Evolutionary conservation across 2,113 vertebrate species (phyloP).

Genomic region (Rhegmatorhina hoffmannsi): DNA sequence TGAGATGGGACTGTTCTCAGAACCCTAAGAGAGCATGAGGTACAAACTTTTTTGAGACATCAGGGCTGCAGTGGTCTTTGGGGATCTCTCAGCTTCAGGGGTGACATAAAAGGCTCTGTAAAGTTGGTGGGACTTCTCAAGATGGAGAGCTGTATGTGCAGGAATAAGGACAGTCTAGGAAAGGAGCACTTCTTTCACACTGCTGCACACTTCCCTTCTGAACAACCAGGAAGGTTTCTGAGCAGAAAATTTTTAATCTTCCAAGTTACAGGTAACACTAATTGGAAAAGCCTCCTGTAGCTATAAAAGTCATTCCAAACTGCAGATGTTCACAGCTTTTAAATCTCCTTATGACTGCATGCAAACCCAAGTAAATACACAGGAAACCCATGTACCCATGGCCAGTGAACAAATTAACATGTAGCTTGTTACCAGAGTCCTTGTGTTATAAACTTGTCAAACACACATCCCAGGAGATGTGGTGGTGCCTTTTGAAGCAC

Average conservation of each 20-base stretch:
- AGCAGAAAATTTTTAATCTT: slow-evolving; percentile 6
- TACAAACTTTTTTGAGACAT: not conserved
- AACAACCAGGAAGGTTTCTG: not conserved
- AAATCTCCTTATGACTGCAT: not conserved
- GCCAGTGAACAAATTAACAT: not conserved
- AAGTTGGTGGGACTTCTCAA: not conserved
- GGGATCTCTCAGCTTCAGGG: not conserved
- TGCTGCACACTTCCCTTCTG: not conserved
- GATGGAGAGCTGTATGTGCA: not conserved
- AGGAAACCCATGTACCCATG: not conserved
- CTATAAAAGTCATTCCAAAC: not conserved
- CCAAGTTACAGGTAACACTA: not conserved
- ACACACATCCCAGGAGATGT: not conserved
- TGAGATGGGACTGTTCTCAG: not conserved
- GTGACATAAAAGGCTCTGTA: not conserved
- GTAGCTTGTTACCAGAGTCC: not conserved
- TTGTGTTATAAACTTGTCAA: not conserved
- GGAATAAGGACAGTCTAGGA: not conserved
- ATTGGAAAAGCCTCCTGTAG: slow-evolving; percentile 1
- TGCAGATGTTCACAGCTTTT: not conserved
- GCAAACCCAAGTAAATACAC: not conserved
- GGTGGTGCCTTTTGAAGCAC: not conserved
- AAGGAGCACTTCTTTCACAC: not conserved
- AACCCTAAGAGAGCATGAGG: not conserved
- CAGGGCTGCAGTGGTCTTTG: not conserved